Evolutionary conservation across 2,797 vertebrate genomes (phyloP), one percentile per base, ranked within the genome.

Genomic region (Bucorvus abyssinicus): DNA sequence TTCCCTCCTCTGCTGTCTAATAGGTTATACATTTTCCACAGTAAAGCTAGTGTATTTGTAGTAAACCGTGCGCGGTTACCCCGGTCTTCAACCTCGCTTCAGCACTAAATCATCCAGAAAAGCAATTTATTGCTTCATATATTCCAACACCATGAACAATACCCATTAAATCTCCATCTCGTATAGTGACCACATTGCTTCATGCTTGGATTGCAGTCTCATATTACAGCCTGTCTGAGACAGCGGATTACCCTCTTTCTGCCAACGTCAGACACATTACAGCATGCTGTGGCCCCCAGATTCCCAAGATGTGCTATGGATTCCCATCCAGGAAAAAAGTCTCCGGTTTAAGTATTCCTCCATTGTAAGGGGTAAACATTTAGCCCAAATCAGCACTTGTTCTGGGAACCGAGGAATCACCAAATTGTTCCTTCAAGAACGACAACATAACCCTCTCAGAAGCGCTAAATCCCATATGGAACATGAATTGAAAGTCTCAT

Each of bases 71-170:
- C 24, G 63, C 74, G 83, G 94, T 85, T 96, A 80, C 84, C 90
- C 9, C 82, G 82, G 83, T 79, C 67, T 91, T 90, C 87, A 96
- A 56, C 87, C 56, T 88, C 80, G 40, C 77, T 90, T 92, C 88
- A 53, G 91, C 91, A 93, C 89, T 92, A 96, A 96, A 94, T 95
- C 87, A 96, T 45, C 90, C 79, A 94, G 90, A 90, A 91, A 95
- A 91, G 47, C 82, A 91, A 95, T 93, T 92, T 95, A 92, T 90
- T 95, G 82, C 94, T 93, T 93, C 91, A 89, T 93, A 89, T 94
- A 95, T 94, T 95, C 89, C 92, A 95, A 80, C 80, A 91, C 94
- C 91, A 82, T 56, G 70, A 89, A 95, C 82, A 95, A 95, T 70
- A 95, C 75, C 94, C 95, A 95, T 96, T 95, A 95, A 95, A 94